Evolutionary conservation across 2,797 vertebrate genomes (phyloP).

Genomic region (Falco naumanni): DNA sequence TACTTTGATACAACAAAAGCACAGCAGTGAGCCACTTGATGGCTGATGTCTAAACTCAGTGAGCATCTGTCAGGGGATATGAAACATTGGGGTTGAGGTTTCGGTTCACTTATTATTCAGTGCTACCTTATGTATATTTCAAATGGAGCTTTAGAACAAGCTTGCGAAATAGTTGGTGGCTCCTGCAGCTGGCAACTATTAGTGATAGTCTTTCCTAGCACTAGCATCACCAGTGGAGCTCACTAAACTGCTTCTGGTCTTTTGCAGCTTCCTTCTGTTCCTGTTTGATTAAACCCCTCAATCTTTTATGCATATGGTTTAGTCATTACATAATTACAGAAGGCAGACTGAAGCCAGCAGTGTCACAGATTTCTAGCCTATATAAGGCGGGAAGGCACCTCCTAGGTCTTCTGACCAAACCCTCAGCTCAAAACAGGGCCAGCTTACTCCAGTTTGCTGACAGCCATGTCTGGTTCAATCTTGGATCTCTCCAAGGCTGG

Average conservation of each 20-base stretch:
- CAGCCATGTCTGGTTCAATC: background rate
- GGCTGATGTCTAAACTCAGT: background rate
- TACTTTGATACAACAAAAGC: background rate
- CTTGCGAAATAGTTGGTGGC: background rate
- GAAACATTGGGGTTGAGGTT: background rate
- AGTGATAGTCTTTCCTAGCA: background rate
- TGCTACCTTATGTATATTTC: background rate
- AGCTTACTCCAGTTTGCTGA: background rate
- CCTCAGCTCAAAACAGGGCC: background rate
- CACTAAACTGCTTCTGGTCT: background rate
- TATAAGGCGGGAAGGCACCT: background rate
- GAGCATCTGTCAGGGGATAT: background rate
- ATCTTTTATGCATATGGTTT: background rate
- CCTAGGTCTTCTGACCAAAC: background rate
- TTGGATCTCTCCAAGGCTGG: background rate
- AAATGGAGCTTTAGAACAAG: background rate
- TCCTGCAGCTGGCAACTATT: background rate
- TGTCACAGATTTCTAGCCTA: background rate
- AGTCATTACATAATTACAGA: background rate
- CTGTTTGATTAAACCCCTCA: background rate
- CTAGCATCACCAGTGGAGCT: background rate
- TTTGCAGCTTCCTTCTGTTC: background rate
- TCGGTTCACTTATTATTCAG: background rate
- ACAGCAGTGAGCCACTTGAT: background rate
- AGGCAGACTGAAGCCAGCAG: background rate